A percentile compares a stretch with the other conserved stretches of the same genome.
Conservation (phyloP, 92 coral and sea anemone genomes). For the Paramuricea clavata region DNA sequence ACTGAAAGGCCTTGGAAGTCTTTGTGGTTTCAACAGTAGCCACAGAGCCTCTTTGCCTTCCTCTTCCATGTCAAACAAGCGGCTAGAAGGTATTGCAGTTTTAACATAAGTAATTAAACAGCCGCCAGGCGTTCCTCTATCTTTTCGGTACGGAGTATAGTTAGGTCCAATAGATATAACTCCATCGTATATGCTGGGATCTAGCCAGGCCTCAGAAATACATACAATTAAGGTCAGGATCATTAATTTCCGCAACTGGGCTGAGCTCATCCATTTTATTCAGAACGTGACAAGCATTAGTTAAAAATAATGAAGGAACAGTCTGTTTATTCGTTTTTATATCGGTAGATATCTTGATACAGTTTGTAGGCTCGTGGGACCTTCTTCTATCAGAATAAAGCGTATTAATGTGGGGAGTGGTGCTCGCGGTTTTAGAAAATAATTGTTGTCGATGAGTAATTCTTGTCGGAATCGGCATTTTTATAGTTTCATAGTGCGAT, state of each 20-base stretch:
- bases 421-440: too few species aligned
- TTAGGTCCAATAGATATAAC: too few species aligned
- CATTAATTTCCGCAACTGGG: slow-evolving; percentile 7
- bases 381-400: neutral
- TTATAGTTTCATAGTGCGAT: too few species aligned
- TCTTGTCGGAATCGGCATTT: too few species aligned
- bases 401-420: neutral
- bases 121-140: too few species aligned
- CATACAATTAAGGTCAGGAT: too few species aligned
- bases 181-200: too few species aligned
- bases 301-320: slow-evolving; percentile 32
- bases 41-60: slow-evolving; percentile 41
- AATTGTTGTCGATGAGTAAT: too few species aligned
- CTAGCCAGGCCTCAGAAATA: too few species aligned
- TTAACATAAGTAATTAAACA: too few species aligned
- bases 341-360: slow-evolving; percentile 32
- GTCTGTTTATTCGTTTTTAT: slow-evolving; percentile 4
- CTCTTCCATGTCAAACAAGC: slow-evolving; percentile 21
- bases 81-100: slow-evolving; percentile 31
- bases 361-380: slow-evolving; percentile 17
- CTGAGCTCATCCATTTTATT: slow-evolving; percentile 39
- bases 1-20: slow-evolving; percentile 50
- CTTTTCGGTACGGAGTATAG: too few species aligned
- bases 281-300: slow-evolving; percentile 35
- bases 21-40: slow-evolving; percentile 37